phyloP scores from a whole-genome alignment of 1,140 invertebrate species.

The Brachionus manjavacas region DNA sequence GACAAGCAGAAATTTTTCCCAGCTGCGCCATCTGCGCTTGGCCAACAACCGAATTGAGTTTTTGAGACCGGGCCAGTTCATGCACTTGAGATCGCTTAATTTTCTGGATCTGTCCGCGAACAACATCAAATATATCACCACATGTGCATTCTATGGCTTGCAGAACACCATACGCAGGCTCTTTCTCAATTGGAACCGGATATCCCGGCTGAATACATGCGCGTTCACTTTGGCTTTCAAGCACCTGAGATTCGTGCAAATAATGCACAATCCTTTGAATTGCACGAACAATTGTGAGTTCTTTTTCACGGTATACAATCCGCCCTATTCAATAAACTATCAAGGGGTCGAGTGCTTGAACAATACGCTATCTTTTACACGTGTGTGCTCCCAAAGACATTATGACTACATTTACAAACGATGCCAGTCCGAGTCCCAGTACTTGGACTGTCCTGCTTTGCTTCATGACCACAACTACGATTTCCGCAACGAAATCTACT shows the following conservation, averaged over 20 bases:
- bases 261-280: constrained; percentile 40
- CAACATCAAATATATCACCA: background rate
- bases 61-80: background rate
- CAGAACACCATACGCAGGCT: constrained; percentile 5
- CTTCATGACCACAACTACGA: background rate
- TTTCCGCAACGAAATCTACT: background rate
- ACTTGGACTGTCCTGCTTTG: background rate
- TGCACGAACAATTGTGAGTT: constrained; percentile 34
- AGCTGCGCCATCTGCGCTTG: background rate
- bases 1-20: background rate
- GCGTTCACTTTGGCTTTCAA: constrained; percentile 14
- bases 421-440: background rate
- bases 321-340: constrained; percentile 32
- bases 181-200: constrained; percentile 4
- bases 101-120: constrained; percentile 15
- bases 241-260: constrained; percentile 34
- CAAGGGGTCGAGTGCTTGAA: constrained; percentile 28
- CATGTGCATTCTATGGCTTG: constrained; percentile 29
- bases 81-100: background rate
- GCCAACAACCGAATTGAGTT: constrained; percentile 17
- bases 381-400: background rate
- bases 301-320: constrained; percentile 39
- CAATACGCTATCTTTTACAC: background rate
- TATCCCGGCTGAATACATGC: background rate
- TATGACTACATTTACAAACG: background rate